Base-by-base conservation (phyloP, 1,140 invertebrate genomes). In the Magallana ariakensis region DNA sequence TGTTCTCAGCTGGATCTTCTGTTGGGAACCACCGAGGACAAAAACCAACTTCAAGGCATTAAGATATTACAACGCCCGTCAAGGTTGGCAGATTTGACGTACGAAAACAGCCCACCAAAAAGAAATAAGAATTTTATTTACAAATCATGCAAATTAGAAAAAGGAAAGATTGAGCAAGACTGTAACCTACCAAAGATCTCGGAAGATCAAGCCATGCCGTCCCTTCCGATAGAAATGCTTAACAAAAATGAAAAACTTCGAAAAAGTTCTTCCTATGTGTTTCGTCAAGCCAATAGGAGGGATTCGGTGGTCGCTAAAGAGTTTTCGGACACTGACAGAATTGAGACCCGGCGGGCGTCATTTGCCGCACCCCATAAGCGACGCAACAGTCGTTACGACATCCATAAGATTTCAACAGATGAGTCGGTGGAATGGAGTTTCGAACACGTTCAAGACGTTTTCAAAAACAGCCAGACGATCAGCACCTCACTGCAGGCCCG, bases 111-210 rank as follows among this genome's bases (percentile, higher is more conserved):
- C 22, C 66, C 66, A 26, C 66, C 66, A 26, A 75, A 75, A 75
- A 75, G 66, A 75, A 26, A 75, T 75, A 75, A 22, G 66, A 75
- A 26, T 26, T 75, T 75, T 75, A 75, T 75, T 26, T 75, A 75
- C 33, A 75, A 75, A 75, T 75, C 66, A 75, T 75, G 66, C 66
- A 75, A 75, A 75, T 75, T 75, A 75, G 66, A 75, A 75, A 75
- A 26, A 26, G 66, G 15, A 75, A 75, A 75, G 66, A 75, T 75
- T 33, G 66, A 75, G 22, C 66, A 75, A 75, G 66, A 75, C 22
- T 13, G 66, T 75, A 75, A 75, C 66, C 66, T 75, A 26, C 66
- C 66, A 26, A 26, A 75, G 19, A 75, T 75, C 33, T 75, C 66
- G 22, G 66, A 75, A 26, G 66, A 75, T 4, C 66, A 75, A 33